These are phyloP conservation scores for Uria aalge DNA, from an alignment of 2,113 vertebrate genomes.

Conservation along the genomic window DNA sequence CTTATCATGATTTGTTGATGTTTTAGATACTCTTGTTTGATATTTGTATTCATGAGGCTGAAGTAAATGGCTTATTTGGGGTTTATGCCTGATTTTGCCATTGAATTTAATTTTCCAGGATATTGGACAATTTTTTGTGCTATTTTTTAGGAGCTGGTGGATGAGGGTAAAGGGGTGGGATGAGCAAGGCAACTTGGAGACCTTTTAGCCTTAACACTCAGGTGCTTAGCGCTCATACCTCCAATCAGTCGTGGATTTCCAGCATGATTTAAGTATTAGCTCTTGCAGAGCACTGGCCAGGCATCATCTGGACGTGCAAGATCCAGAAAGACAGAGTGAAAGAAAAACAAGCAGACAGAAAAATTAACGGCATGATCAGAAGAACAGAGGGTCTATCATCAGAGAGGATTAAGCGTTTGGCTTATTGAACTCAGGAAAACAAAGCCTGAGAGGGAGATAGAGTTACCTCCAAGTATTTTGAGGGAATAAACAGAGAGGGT, in stretches of 20 bases:
- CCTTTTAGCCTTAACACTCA: background rate
- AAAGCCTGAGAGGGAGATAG: background rate
- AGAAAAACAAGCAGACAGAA: background rate
- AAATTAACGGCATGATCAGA: background rate
- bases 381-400: background rate
- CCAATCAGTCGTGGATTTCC: background rate
- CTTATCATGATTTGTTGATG: conserved; percentile 62
- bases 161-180: background rate
- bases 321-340: background rate
- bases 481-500: background rate
- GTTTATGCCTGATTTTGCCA: conserved; percentile 11
- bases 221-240: background rate
- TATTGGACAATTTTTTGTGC: background rate
- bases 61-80: conserved; percentile 35
- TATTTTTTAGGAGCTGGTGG: background rate
- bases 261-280: background rate
- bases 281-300: background rate
- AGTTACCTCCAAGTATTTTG: background rate
- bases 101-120: background rate
- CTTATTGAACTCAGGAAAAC: background rate
- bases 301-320: background rate
- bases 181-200: background rate
- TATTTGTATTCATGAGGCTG: conserved; percentile 51
- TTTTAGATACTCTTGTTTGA: conserved; percentile 59
- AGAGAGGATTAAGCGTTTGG: background rate